Conservation (phyloP, 2,113 vertebrate species). For the Coturnix japonica region DNA sequence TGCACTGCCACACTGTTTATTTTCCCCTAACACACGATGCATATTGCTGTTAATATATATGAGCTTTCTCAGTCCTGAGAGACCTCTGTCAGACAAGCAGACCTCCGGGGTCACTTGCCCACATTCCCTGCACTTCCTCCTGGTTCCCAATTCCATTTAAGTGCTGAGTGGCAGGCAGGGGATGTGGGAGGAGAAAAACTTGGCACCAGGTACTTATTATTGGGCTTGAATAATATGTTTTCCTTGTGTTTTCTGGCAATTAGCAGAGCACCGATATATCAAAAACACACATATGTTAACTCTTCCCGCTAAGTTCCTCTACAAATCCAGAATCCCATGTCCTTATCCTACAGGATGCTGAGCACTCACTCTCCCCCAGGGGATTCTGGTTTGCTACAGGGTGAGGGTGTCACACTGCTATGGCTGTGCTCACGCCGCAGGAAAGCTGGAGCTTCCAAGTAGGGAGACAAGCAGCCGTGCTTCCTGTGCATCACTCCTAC, state of each 20-base stretch:
- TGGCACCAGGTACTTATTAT: background rate
- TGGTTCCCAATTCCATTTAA: background rate
- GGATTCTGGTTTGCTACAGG: background rate
- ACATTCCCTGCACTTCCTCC: background rate
- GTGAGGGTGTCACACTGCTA: background rate
- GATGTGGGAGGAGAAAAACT: background rate
- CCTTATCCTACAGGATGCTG: background rate
- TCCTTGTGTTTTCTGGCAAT: background rate
- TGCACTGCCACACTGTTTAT: background rate
- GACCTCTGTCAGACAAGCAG: background rate
- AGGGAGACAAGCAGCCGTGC: background rate
- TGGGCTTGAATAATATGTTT: background rate
- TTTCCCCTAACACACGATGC: background rate
- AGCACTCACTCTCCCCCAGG: fast-evolving
- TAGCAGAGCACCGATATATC: background rate
- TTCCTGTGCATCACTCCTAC: background rate
- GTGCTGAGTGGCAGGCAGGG: background rate
- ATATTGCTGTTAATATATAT: background rate
- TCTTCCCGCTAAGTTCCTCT: background rate
- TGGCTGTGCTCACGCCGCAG: background rate
- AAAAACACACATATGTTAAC: background rate
- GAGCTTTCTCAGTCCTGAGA: background rate
- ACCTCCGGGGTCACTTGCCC: background rate
- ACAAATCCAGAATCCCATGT: background rate
- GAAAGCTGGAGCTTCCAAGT: background rate